Evolutionary conservation across 2,888 invertebrate genomes (phyloP), one percentile per base, ranked within the genome.

Genomic region (Odiellus spinosus): DNA sequence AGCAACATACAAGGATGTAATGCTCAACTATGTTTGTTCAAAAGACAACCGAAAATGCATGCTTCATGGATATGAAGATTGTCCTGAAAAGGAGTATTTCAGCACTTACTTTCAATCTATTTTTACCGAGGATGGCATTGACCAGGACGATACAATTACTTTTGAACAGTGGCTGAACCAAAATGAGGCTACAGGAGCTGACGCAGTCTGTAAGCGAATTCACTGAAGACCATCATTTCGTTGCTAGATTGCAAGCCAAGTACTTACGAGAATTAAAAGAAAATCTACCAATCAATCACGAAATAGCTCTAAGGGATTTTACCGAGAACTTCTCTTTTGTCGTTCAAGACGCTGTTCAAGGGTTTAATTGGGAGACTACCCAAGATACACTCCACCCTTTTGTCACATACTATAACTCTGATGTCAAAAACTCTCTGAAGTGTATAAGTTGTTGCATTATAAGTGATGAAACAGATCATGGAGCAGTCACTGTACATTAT

Each of bases 351-450:
- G 53, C 51, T 8, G 49, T 52, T 2, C 56, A 58, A 26, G 50
- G 51, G 4, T 51, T 47, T 39, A 53, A 54, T 34, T 58, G 58
- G 58, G 48, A 45, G n/a, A 55, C 57, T 40, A 35, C 40, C 10
- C 54, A 56, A 35, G 52, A 55, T 15, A 56, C 56, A 5, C 35
- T 56, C 1, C 55, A 56, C 48, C 57, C 56, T 11, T 54, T 57
- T 40, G 47, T 47, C 2, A 38, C 40, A 2, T 51, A 52, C 36
- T 15, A 14, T 4, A 32, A 38, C 4, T 18, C 11, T 20, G n/a
- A n/a, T n/a, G n/a, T n/a, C n/a, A n/a, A n/a, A n/a, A n/a, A n/a
- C n/a, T n/a, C n/a, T n/a, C n/a, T n/a, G n/a, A n/a, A n/a, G n/a
- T n/a, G n/a, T n/a, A n/a, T n/a, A n/a, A n/a, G n/a, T n/a, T n/a